A percentile compares a stretch with the other conserved stretches of the same genome.
Conservation (phyloP, 1,140 invertebrate genomes). For the Eumeta japonica region DNA sequence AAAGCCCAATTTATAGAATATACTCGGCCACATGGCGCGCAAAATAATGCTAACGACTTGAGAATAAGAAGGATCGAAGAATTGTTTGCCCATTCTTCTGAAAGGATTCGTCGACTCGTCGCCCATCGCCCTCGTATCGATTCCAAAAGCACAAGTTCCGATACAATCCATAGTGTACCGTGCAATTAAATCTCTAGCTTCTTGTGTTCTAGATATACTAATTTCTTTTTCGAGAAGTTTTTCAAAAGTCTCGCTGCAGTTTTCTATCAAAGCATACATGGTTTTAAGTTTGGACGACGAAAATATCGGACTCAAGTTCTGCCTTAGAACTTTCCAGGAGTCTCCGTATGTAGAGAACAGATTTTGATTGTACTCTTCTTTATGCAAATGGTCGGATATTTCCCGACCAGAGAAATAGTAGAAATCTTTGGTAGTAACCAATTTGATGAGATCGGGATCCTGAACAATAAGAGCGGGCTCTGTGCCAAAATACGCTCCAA, state of each 20-base stretch:
- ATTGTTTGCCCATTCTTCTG: conserved; percentile 39
- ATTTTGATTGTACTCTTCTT: conserved; percentile 28
- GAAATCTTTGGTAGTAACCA: conserved; percentile 53
- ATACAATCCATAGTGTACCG: conserved; percentile 62
- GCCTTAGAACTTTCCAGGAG: conserved; percentile 59
- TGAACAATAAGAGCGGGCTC: conserved; percentile 42
- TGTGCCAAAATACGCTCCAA: conserved; percentile 39
- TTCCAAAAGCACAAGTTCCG: conserved; percentile 58
- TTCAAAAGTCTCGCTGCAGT: conserved; percentile 37
- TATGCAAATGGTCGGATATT: conserved; percentile 42
- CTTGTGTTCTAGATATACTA: conserved; percentile 18
- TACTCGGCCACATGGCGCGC: conserved; percentile 20
- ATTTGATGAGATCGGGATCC: conserved; percentile 51
- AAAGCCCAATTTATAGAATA: conserved; percentile 21
- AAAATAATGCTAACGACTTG: conserved; percentile 10
- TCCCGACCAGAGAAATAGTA: conserved; percentile 53
- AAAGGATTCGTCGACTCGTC: conserved; percentile 44
- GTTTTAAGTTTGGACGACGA: conserved; percentile 60
- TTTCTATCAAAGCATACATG: conserved; percentile 54
- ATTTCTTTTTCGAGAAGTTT: conserved; percentile 19
- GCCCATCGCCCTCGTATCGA: conserved; percentile 55
- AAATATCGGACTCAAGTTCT: conserved; percentile 62
- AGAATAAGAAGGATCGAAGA: conserved; percentile 16
- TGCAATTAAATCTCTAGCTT: conserved; percentile 44
- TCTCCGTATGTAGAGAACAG: conserved; percentile 41